These are phyloP conservation scores for Hycleus cichorii DNA, from an alignment of 1,140 invertebrate genomes.

Conservation along the genomic window DNA sequence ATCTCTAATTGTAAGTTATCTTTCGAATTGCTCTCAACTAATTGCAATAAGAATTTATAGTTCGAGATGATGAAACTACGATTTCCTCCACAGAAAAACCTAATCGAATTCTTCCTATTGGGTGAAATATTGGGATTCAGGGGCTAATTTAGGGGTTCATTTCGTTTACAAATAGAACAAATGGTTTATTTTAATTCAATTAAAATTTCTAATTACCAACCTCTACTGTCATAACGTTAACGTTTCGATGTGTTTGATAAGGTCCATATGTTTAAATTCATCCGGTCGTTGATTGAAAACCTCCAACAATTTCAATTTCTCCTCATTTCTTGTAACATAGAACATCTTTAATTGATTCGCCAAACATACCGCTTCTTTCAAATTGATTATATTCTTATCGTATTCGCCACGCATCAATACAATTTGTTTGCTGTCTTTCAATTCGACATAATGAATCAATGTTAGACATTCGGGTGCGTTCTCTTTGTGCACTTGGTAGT, in stretches of 20 bases:
- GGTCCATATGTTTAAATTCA: conserved; percentile 75
- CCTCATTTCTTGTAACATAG: conserved; percentile 59
- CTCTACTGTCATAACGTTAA: conserved; percentile 24
- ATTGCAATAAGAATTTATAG: too few species aligned
- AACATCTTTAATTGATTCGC: conserved; percentile 82
- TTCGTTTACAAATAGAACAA: conserved; percentile 8
- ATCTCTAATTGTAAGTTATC: too few species aligned
- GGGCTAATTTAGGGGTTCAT: conserved; percentile 4
- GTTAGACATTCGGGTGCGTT: conserved; percentile 86
- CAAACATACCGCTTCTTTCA: conserved; percentile 74
- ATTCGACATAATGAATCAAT: conserved; percentile 74
- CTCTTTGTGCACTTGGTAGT: conserved; percentile 84
- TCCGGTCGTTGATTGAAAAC: conserved; percentile 65
- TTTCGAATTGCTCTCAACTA: too few species aligned
- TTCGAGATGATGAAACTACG: too few species aligned
- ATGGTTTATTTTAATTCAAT: too few species aligned
- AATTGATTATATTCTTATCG: conserved; percentile 70
- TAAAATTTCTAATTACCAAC: too few species aligned
- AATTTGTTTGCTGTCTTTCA: conserved; percentile 66
- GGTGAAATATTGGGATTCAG: neutral
- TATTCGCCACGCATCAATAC: conserved; percentile 84
- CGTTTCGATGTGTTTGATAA: conserved; percentile 73
- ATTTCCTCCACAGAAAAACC: too few species aligned
- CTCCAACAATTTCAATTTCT: conserved; percentile 59
- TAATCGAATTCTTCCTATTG: too few species aligned